Evolutionary conservation across 2,113 vertebrate genomes (phyloP).

Genomic region (Callaeas wilsoni): DNA sequence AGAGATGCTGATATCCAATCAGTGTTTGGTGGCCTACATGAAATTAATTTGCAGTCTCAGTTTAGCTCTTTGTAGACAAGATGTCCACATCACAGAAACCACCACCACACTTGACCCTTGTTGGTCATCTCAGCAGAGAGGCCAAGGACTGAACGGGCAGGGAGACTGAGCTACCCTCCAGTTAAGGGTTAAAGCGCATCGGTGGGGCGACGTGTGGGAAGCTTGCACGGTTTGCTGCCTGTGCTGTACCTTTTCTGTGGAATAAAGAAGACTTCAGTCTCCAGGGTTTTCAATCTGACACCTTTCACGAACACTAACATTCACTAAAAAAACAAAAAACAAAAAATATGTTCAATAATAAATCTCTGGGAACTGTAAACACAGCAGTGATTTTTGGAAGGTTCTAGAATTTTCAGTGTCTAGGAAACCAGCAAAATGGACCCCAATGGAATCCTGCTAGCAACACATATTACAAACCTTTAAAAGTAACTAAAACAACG

Average conservation of each 20-base stretch:
- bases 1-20: slow-evolving; percentile 2
- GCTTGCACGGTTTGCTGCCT: slow-evolving; percentile 57
- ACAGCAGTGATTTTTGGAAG: slow-evolving; percentile 38
- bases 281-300: slow-evolving; percentile 71
- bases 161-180: slow-evolving; percentile 63
- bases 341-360: slow-evolving; percentile 63
- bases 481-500: slow-evolving; percentile 9
- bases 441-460: slow-evolving; percentile 13
- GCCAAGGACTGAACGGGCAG: slow-evolving; percentile 44
- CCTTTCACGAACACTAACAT: slow-evolving; percentile 66
- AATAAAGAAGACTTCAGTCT: slow-evolving; percentile 72
- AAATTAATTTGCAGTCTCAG: slow-evolving; percentile 25
- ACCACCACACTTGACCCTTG: slow-evolving; percentile 52
- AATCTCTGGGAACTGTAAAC: slow-evolving; percentile 48
- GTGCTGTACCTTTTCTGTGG: slow-evolving; percentile 70
- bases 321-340: slow-evolving; percentile 67
- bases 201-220: slow-evolving; percentile 57
- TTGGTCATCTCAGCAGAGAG: slow-evolving; percentile 42
- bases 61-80: slow-evolving; percentile 10
- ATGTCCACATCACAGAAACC: slow-evolving; percentile 48
- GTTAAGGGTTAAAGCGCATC: slow-evolving; percentile 45
- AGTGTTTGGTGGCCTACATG: slow-evolving; percentile 11
- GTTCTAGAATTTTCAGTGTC: slow-evolving; percentile 29
- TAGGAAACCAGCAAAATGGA: slow-evolving; percentile 37
- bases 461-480: background rate